Conservation (phyloP, 2,888 invertebrate species). For the Frankliniella fusca region DNA sequence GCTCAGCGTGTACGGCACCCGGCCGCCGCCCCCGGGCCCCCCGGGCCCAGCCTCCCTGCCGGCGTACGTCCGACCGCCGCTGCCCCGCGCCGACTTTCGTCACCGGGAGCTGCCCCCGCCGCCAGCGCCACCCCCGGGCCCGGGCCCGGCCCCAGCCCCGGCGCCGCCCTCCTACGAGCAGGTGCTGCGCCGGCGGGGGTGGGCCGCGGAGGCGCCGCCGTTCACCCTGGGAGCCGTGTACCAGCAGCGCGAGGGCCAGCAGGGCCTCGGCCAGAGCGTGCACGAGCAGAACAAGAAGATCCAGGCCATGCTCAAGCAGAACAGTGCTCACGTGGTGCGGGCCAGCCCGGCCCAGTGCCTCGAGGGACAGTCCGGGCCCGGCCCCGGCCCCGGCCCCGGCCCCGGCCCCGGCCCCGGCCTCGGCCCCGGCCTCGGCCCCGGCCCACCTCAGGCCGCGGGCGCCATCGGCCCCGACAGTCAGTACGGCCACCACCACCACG, state of each 20-base stretch:
- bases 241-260: slow-evolving; percentile 4
- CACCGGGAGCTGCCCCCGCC: not conserved
- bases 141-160: not conserved
- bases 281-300: slow-evolving; percentile 22
- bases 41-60: not conserved
- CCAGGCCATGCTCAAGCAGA: not conserved
- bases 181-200: not conserved
- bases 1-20: not conserved
- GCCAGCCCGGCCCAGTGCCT: not conserved
- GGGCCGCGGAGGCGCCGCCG: not conserved
- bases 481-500: slow-evolving; percentile 11
- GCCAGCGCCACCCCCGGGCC: not conserved
- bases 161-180: not conserved
- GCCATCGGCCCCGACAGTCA: slow-evolving; percentile 4
- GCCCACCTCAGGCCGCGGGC: not conserved
- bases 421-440: not conserved
- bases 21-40: not conserved
- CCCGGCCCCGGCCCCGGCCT: not conserved
- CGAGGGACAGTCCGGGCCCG: too few relatives aligned
- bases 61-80: not conserved
- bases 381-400: too few relatives aligned
- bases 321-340: not conserved
- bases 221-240: slow-evolving; percentile 14
- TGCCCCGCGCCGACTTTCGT: not conserved
- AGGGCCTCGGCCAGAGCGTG: not conserved